Base-by-base conservation (phyloP, 1,140 invertebrate genomes). In the Sycophaga agraensis region DNA sequence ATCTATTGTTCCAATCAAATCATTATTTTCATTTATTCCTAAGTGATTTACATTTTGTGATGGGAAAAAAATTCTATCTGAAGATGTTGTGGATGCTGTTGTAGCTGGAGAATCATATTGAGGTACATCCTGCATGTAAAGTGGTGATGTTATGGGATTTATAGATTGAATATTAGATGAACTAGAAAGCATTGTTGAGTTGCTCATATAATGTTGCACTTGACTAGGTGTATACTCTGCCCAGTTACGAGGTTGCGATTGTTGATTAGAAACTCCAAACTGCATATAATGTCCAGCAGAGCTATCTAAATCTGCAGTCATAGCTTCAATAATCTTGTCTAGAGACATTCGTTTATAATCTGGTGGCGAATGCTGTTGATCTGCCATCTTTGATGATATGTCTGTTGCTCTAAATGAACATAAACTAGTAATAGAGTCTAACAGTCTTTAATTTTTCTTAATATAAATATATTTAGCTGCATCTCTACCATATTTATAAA, bases 261-360 rank as follows among this genome's bases (percentile, higher is more conserved):
- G 75, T 57, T 77, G 78, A 22, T 79, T 75, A 19, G 81, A 74
- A 55, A 82, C 79, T 14, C 82, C 82, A 50, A 86, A 81, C 31
- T 84, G 83, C 14, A 82, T 80, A 64, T 85, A 87, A 66, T 84
- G 84, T 24, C 84, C 84, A 54, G 84, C 82, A 21, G 80, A 78
- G 72, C 72, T 83, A 64, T 85, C 82, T 31, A 83, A 78, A 67
- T 86, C 84, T 26, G 85, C 82, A 19, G 84, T 85, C 81, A 86
- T 85, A 53, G 85, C 82, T 60, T 85, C 82, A 22, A 87, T 86
- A 53, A 87, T 85, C 71, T 86, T 84, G 68, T 87, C 85, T 64
- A 86, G 75, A 14, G 84, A 76, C 64, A 79, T 73, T 21, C 66
- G 70, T 40, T 77, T 78, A 46, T 73, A 70, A 12, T 74, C 73